Percentiles rank a stretch among this genome's conserved stretches.
These are phyloP conservation scores for Pelecanoides urinatrix DNA, from an alignment of 2,113 vertebrate genomes.

Conservation along the genomic window DNA sequence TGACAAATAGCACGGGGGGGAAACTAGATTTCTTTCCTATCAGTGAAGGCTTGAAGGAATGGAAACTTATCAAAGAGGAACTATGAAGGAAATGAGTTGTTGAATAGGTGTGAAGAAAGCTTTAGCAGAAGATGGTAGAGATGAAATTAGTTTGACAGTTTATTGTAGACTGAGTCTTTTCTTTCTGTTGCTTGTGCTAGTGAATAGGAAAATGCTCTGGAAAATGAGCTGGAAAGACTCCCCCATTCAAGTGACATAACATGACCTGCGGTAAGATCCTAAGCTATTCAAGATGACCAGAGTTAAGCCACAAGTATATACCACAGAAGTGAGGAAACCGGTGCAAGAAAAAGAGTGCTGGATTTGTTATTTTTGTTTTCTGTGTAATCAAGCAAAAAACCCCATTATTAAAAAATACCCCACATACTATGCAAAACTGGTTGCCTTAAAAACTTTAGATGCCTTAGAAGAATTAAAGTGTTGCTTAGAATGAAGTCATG, in stretches of 20 bases:
- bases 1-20: not conserved
- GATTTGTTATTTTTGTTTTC: not conserved
- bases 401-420: not conserved
- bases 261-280: not conserved
- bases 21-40: not conserved
- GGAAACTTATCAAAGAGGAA: not conserved
- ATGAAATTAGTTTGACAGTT: not conserved
- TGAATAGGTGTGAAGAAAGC: not conserved
- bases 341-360: not conserved
- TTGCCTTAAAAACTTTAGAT: not conserved
- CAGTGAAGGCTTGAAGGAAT: not conserved
- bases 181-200: not conserved
- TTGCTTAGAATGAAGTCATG: not conserved
- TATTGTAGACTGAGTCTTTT: not conserved
- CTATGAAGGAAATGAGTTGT: not conserved
- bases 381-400: not conserved
- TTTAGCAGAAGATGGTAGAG: not conserved
- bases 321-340: not conserved
- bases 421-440: not conserved
- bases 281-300: not conserved
- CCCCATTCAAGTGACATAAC: not conserved
- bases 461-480: not conserved
- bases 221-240: not conserved
- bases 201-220: not conserved
- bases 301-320: not conserved